Percentiles rank a stretch among this genome's conserved stretches.
phyloP scores from a whole-genome alignment of 2,113 vertebrate species.

The Hippocampus comes region DNA sequence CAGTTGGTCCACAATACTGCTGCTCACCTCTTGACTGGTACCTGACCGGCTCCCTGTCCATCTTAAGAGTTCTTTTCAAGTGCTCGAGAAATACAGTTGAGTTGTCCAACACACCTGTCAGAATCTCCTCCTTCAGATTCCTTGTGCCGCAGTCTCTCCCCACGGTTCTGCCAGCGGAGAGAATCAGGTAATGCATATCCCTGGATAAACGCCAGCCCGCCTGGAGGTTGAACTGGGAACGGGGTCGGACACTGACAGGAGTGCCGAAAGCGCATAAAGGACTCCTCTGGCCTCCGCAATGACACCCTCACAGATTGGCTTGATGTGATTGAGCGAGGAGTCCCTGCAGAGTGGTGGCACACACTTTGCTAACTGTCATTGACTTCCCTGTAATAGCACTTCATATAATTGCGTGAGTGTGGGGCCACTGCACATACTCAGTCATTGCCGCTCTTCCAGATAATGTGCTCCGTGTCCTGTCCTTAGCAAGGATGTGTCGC shows the following conservation, averaged over 20 bases:
- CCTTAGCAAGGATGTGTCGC: background rate
- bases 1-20: too few species aligned
- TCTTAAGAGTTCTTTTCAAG: too few species aligned
- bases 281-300: conserved; percentile 44
- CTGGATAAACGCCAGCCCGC: background rate
- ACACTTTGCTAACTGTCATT: conserved; percentile 10
- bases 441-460: conserved; percentile 11
- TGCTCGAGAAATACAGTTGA: too few species aligned
- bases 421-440: conserved; percentile 12
- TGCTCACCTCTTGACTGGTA: too few species aligned
- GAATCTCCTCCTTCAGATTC: too few species aligned
- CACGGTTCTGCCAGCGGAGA: too few species aligned
- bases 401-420: conserved; percentile 44
- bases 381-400: conserved; percentile 55
- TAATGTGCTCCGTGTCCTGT: conserved; percentile 14
- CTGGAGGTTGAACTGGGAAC: conserved; percentile 23
- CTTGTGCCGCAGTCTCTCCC: too few species aligned
- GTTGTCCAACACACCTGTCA: too few species aligned
- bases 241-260: conserved; percentile 19
- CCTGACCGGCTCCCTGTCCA: too few species aligned
- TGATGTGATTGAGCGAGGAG: conserved; percentile 28
- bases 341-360: conserved; percentile 4
- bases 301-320: conserved; percentile 25
- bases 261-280: conserved; percentile 25
- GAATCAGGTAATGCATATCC: too few species aligned